Evolutionary conservation across 2,797 vertebrate species (phyloP).

Genomic region (Odontamblyopus lacepedii): DNA sequence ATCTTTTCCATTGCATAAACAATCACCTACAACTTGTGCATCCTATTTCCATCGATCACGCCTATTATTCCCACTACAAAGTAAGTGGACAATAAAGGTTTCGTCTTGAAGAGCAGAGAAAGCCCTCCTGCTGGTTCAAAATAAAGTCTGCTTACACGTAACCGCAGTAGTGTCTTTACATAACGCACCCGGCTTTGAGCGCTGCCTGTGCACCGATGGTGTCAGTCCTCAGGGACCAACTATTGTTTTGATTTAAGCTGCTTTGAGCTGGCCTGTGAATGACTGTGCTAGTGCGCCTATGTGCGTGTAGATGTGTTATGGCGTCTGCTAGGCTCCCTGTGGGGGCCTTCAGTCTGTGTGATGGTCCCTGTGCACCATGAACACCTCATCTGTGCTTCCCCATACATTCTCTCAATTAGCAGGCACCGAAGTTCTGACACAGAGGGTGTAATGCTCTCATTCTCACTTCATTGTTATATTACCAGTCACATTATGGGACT

Average conservation of each 20-base stretch:
- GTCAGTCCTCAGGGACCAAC: slow-evolving; percentile 53
- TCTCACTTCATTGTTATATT: slow-evolving; percentile 17
- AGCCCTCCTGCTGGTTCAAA: slow-evolving; percentile 57
- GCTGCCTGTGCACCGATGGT: slow-evolving; percentile 20
- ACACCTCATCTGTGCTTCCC: slow-evolving; percentile 83
- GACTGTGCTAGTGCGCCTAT: slow-evolving; percentile 24
- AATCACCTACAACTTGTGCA: slow-evolving; percentile 29
- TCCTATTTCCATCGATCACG: slow-evolving; percentile 18
- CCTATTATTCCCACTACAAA: slow-evolving; percentile 53
- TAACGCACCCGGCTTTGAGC: slow-evolving; percentile 38
- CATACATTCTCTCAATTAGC: slow-evolving; percentile 84
- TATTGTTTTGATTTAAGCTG: slow-evolving; percentile 73
- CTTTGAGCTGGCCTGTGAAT: slow-evolving; percentile 65
- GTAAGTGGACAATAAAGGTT: slow-evolving; percentile 34
- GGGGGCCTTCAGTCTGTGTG: slow-evolving; percentile 81
- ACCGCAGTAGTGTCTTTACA: slow-evolving; percentile 39
- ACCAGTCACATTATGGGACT: slow-evolving; percentile 23
- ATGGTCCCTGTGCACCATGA: slow-evolving; percentile 82
- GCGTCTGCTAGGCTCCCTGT: slow-evolving; percentile 73
- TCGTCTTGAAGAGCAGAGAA: slow-evolving; percentile 31
- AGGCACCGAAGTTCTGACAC: slow-evolving; percentile 43
- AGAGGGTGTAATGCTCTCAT: slow-evolving; percentile 12
- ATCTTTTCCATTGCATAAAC: slow-evolving; percentile 37
- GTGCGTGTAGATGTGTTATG: slow-evolving; percentile 29
- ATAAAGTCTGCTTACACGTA: slow-evolving; percentile 42